A percentile compares a stretch with the other conserved stretches of the same genome.
phyloP scores from a whole-genome alignment of 2,888 invertebrate species.

The Microctonus brassicae region DNA sequence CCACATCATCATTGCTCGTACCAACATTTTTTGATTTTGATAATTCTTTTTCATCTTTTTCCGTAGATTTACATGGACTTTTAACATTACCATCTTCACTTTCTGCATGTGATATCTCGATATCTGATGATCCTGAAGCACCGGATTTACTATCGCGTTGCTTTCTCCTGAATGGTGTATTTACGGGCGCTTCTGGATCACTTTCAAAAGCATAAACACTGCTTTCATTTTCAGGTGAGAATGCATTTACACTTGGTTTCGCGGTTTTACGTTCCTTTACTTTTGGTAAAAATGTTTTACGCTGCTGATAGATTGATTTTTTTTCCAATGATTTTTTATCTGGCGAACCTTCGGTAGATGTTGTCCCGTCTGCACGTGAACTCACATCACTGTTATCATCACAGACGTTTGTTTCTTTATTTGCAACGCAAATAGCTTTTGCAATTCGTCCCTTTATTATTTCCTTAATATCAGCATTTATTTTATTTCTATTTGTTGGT shows the following conservation, averaged over 20 bases:
- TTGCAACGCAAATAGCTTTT: slow-evolving; percentile 53
- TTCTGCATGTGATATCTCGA: slow-evolving; percentile 28
- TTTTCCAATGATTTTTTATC: slow-evolving; percentile 56
- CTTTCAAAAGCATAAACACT: slow-evolving; percentile 82
- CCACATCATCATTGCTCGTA: slow-evolving; percentile 35
- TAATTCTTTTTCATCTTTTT: slow-evolving; percentile 26
- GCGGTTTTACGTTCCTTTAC: slow-evolving; percentile 71
- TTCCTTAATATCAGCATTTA: slow-evolving; percentile 53
- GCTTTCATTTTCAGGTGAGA: slow-evolving; percentile 79
- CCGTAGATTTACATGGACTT: slow-evolving; percentile 30
- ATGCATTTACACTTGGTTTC: slow-evolving; percentile 73
- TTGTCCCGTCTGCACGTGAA: slow-evolving; percentile 52
- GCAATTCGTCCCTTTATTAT: slow-evolving; percentile 54
- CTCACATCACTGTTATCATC: slow-evolving; percentile 55
- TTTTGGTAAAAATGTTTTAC: slow-evolving; percentile 74
- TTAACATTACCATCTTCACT: slow-evolving; percentile 23
- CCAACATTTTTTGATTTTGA: slow-evolving; percentile 37
- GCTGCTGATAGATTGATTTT: slow-evolving; percentile 61
- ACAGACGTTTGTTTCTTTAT: slow-evolving; percentile 25
- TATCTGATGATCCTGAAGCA: slow-evolving; percentile 27
- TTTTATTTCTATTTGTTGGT: slow-evolving; percentile 47
- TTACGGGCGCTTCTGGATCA: slow-evolving; percentile 74
- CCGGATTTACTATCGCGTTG: slow-evolving; percentile 46
- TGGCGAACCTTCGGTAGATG: slow-evolving; percentile 48
- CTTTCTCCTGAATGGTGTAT: slow-evolving; percentile 72